Evolutionary conservation across 2,113 vertebrate species (phyloP), one percentile per base, ranked within the genome.

Genomic region (Hymenochirus boettgeri): DNA sequence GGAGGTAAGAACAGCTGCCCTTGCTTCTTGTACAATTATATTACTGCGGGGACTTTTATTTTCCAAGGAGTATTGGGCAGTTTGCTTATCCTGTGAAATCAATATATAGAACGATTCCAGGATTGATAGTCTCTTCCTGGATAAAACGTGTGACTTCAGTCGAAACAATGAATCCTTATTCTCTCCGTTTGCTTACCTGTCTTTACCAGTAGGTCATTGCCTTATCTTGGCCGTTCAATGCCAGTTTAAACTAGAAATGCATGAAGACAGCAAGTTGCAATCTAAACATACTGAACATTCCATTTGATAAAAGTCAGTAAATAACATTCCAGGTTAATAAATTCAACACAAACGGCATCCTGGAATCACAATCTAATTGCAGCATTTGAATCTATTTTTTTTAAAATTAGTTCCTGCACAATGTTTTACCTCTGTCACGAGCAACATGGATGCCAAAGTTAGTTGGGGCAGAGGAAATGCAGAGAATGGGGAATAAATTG

Each of bases 261-360:
- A 56, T 51, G 24, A 67, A 67, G 56, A 53, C 29, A 39, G 46
- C 8, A 42, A 24, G 33, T 42, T 52, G 47, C 64, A 42, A 22
- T 52, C 48, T 59, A 67, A 58, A 66, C 64, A 66, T 51, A 42
- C 55, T 53, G 17, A 42, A 67, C 57, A 67, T 67, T 67, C 64
- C 64, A 52, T 57, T 42, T 39, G 46, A 67, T 67, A 45, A 58
- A n/a, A 67, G 55, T 22, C 54, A 51, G 25, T 25, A 66, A 42
- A 48, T 29, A 53, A 57, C 39, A 56, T 56, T 65, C 39, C 52
- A 31, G n/a, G 15, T 22, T 24, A 11, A 15, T 22, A 33, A 27
- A 42, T 59, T 13, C 4, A 59, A 21, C 37, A 31, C 3, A 56
- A 65, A 56, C 13, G 31, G 4, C 18, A 17, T 18, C 25, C 23